phyloP scores from a whole-genome alignment of 2,888 invertebrate genomes.

The Smittia aterrima region DNA sequence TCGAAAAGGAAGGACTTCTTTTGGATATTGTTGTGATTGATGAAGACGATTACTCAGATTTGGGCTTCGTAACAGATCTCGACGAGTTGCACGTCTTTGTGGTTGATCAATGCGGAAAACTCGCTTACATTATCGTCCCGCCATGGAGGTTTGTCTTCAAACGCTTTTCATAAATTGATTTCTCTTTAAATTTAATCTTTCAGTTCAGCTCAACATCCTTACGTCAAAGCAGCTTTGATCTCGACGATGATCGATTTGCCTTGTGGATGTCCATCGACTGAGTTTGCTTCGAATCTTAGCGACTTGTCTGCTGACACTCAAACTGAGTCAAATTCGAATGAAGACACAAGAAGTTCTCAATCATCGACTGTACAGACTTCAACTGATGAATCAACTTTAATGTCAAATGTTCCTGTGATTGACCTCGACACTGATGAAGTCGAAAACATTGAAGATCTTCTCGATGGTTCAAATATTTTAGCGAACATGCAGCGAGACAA shows the following conservation, averaged over 20 bases:
- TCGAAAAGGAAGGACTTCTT: slow-evolving; percentile 1
- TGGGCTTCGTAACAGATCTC: slow-evolving; percentile 24
- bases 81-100: slow-evolving; percentile 25
- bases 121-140: slow-evolving; percentile 24
- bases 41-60: slow-evolving; percentile 20
- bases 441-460: slow-evolving; percentile 17
- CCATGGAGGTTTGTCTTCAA: background rate
- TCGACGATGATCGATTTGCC: slow-evolving; percentile 31
- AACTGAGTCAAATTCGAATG: background rate
- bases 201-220: slow-evolving; percentile 35
- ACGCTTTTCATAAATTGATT: background rate
- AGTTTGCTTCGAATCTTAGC: background rate
- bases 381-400: background rate
- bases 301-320: background rate
- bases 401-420: background rate
- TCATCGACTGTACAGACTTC: background rate
- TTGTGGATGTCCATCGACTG: slow-evolving; percentile 19
- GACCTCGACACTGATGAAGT: slow-evolving; percentile 1
- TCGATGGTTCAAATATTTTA: background rate
- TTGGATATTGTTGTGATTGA: slow-evolving; percentile 17
- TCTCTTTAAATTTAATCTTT: background rate
- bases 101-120: slow-evolving; percentile 31
- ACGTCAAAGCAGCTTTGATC: slow-evolving; percentile 31
- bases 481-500: background rate
- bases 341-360: background rate